phyloP scores from a whole-genome alignment of 1,140 invertebrate species.

The Augochlora pura region DNA sequence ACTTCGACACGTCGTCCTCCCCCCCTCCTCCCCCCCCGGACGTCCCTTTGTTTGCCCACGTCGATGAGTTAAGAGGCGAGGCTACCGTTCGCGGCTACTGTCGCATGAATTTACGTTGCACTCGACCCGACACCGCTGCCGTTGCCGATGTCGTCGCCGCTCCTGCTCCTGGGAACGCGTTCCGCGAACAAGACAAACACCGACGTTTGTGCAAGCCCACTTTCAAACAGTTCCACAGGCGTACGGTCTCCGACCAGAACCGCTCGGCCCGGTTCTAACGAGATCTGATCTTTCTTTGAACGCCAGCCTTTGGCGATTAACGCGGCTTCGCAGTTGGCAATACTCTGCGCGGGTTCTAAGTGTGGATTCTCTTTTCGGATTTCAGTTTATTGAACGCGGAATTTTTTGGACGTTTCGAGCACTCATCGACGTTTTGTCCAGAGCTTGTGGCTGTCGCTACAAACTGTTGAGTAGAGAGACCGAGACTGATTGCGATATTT shows the following conservation, averaged over 20 bases:
- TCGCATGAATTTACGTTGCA: slow-evolving; percentile 47
- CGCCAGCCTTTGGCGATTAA: background rate
- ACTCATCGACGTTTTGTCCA: too few relatives aligned
- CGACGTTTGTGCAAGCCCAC: background rate
- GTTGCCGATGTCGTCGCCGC: too few relatives aligned
- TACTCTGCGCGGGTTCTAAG: background rate
- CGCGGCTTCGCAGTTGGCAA: background rate
- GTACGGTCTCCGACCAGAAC: too few relatives aligned
- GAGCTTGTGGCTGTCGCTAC: too few relatives aligned
- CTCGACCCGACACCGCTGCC: slow-evolving; percentile 18
- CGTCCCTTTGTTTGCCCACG: slow-evolving; percentile 21
- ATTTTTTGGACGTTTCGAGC: too few relatives aligned
- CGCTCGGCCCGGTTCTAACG: background rate
- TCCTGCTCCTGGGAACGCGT: slow-evolving; percentile 27
- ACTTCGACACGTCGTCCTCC: slow-evolving; percentile 61
- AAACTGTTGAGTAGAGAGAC: too few relatives aligned
- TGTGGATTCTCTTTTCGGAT: too few relatives aligned
- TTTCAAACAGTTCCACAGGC: background rate
- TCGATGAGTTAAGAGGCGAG: slow-evolving; percentile 31
- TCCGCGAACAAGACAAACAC: slow-evolving; percentile 11
- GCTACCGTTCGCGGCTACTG: slow-evolving; percentile 49
- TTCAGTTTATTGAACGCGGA: too few relatives aligned
- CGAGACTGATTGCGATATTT: too few relatives aligned
- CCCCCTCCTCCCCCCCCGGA: too few relatives aligned
- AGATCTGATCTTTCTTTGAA: background rate